phyloP scores from a whole-genome alignment of 2,888 invertebrate species.

The Caenorhabditis afra region DNA sequence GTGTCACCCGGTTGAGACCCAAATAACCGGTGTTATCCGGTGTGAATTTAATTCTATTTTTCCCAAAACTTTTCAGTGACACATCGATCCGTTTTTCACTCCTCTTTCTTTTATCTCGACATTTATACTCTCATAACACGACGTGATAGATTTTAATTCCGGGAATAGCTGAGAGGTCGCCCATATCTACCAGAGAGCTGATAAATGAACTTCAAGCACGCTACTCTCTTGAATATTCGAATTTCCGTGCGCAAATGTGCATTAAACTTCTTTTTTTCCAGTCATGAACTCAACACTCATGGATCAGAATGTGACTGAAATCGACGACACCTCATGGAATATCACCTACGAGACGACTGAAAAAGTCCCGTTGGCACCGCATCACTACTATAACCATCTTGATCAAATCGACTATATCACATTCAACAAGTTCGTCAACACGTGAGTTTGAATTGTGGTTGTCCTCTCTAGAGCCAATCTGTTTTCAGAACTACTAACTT shows the following conservation, averaged over 20 bases:
- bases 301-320: slow-evolving; percentile 14
- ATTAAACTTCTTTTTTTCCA: slow-evolving; percentile 12
- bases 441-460: slow-evolving; percentile 30
- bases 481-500: slow-evolving; percentile 13
- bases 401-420: slow-evolving; percentile 49
- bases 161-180: slow-evolving; percentile 17
- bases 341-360: slow-evolving; percentile 22
- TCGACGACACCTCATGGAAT: slow-evolving; percentile 31
- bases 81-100: slow-evolving; percentile 3
- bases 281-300: slow-evolving; percentile 26
- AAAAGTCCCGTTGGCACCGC: not conserved
- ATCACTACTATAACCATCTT: slow-evolving; percentile 44
- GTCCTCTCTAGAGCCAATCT: not conserved
- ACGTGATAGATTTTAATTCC: slow-evolving; percentile 33
- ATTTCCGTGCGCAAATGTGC: not conserved
- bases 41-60: slow-evolving; percentile 43
- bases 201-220: slow-evolving; percentile 39
- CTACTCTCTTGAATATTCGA: slow-evolving; percentile 16
- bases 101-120: not conserved
- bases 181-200: not conserved
- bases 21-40: slow-evolving; percentile 48
- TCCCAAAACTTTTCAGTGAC: slow-evolving; percentile 10
- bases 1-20: slow-evolving; percentile 20
- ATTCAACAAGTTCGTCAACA: slow-evolving; percentile 44
- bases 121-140: not conserved